Percentiles rank a stretch among this genome's conserved stretches.
Conservation (phyloP, 1,140 invertebrate species). For the Copidosoma floridanum region DNA sequence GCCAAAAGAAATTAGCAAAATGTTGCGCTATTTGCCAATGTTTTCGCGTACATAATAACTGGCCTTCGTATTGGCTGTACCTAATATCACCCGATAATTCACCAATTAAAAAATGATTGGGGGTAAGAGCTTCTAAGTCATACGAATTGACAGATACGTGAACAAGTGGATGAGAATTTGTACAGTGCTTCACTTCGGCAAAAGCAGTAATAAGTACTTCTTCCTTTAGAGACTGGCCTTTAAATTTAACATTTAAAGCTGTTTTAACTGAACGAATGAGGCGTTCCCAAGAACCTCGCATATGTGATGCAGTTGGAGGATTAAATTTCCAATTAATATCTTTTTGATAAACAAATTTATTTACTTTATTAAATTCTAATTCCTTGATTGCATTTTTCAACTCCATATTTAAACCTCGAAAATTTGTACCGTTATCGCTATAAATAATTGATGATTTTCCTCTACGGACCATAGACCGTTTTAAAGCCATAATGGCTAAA, state of each 20-base stretch:
- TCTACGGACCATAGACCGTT: slow-evolving; percentile 25
- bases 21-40: slow-evolving; percentile 19
- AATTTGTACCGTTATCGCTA: slow-evolving; percentile 18
- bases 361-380: too few relatives aligned
- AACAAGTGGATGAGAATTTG: neutral
- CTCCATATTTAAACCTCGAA: neutral
- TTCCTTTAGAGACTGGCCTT: too few relatives aligned
- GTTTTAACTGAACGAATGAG: too few relatives aligned
- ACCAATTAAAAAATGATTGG: neutral
- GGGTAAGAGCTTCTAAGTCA: neutral
- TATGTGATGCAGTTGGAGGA: too few relatives aligned
- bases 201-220: too few relatives aligned
- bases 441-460: slow-evolving; percentile 14
- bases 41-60: neutral
- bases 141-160: neutral
- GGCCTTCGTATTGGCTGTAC: neutral
- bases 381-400: neutral
- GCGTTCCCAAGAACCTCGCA: too few relatives aligned
- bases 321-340: too few relatives aligned
- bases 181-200: too few relatives aligned
- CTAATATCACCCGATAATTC: neutral
- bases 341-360: too few relatives aligned
- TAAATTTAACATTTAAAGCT: too few relatives aligned
- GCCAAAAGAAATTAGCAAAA: slow-evolving; percentile 34
- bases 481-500: slow-evolving; percentile 17